Evolutionary conservation across 2,797 vertebrate genomes (phyloP).

Genomic region (Sparidentex hasta): DNA sequence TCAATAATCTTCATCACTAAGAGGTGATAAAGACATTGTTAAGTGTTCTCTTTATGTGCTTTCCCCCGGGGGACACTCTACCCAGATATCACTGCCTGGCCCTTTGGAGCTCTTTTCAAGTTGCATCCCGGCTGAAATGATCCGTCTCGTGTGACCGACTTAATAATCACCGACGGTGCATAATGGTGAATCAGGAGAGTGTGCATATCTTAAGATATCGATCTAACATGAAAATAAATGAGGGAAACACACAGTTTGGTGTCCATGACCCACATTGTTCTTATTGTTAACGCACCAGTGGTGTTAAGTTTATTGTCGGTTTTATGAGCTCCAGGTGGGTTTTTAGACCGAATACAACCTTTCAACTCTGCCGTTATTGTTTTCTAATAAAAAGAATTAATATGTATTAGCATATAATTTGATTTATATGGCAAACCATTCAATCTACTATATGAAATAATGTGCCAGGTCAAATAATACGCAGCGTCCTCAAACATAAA

Average conservation of each 20-base stretch:
- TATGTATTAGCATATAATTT: slow-evolving; percentile 7
- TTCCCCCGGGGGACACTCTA: slow-evolving; percentile 77
- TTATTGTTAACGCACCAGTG: slow-evolving; percentile 52
- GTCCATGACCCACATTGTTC: slow-evolving; percentile 69
- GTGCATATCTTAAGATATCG: slow-evolving; percentile 82
- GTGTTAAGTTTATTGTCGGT: slow-evolving; percentile 53
- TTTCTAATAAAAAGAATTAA: background rate
- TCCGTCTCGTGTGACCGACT: slow-evolving; percentile 84
- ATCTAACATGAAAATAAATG: slow-evolving; percentile 84
- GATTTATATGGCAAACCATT: slow-evolving; percentile 4
- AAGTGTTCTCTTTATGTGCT: slow-evolving; percentile 61
- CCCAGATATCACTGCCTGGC: slow-evolving; percentile 58
- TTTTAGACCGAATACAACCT: background rate
- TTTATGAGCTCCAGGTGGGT: slow-evolving; percentile 67
- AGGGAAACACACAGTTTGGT: slow-evolving; percentile 66
- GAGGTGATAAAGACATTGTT: slow-evolving; percentile 67
- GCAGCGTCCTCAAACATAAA: slow-evolving; percentile 9
- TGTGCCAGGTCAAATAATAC: slow-evolving; percentile 4
- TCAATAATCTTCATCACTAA: slow-evolving; percentile 71
- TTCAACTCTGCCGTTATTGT: background rate
- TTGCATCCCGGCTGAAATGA: slow-evolving; percentile 74
- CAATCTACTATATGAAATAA: slow-evolving; percentile 14
- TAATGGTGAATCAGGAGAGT: slow-evolving; percentile 68
- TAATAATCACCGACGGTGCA: slow-evolving; percentile 78
- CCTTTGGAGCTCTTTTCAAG: slow-evolving; percentile 61